These are phyloP conservation scores for Rousettus leschenaultii DNA, from an alignment of 2,113 vertebrate genomes.

Conservation along the genomic window DNA sequence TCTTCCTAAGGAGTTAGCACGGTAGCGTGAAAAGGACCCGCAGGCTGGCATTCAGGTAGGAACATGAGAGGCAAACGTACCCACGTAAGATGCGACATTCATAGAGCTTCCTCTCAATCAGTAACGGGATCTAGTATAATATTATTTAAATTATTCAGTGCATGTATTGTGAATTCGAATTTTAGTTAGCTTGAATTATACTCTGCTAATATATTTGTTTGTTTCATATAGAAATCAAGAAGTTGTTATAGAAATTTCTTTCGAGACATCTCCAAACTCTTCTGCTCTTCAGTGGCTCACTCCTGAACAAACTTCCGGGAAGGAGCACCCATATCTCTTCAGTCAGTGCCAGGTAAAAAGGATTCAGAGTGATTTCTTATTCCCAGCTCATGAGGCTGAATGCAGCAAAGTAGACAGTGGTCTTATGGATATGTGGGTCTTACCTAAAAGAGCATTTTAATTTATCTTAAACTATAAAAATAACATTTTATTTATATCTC, in stretches of 20 bases:
- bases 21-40: background rate
- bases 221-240: slow-evolving; percentile 90
- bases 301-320: slow-evolving; percentile 95
- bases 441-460: background rate
- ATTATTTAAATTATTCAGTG: background rate
- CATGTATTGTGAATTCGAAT: background rate
- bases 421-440: background rate
- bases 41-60: background rate
- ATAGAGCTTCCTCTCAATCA: background rate
- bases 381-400: background rate
- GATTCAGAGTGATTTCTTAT: background rate
- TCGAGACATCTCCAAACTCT: slow-evolving; percentile 92
- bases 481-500: background rate
- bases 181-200: background rate
- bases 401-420: background rate
- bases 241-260: slow-evolving; percentile 90
- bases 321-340: slow-evolving; percentile 94
- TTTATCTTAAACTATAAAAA: background rate
- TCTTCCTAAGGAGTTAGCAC: background rate
- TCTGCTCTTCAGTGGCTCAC: slow-evolving; percentile 95
- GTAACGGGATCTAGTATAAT: background rate
- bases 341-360: slow-evolving; percentile 94
- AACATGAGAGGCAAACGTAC: background rate
- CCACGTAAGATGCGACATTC: accelerated
- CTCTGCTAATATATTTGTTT: background rate